These are phyloP conservation scores for Eurytoma adleriae DNA, from an alignment of 2,888 invertebrate genomes.

Conservation along the genomic window DNA sequence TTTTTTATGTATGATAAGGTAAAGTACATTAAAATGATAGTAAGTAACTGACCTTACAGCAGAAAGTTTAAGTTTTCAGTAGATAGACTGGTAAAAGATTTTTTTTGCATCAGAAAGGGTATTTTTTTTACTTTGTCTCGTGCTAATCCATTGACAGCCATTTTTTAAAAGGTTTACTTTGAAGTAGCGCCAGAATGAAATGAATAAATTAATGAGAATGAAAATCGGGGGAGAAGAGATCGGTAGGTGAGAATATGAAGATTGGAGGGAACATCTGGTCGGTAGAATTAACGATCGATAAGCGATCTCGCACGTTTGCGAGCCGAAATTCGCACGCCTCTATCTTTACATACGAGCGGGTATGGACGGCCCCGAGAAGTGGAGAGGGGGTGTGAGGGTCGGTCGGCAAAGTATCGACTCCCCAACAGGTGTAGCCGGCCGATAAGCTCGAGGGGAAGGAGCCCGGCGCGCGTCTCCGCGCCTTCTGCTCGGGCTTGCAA, in stretches of 20 bases:
- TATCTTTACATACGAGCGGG: not conserved
- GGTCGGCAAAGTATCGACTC: constrained; percentile 49
- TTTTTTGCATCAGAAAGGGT: not conserved
- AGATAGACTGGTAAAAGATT: too few relatives aligned
- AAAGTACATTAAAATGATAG: too few relatives aligned
- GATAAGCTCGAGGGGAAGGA: constrained; percentile 40
- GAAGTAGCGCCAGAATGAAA: too few relatives aligned
- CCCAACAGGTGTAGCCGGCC: constrained; percentile 52
- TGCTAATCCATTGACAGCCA: not conserved
- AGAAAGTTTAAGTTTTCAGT: too few relatives aligned
- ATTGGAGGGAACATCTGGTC: constrained; percentile 3
- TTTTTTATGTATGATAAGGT: too few relatives aligned
- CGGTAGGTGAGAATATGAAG: not conserved
- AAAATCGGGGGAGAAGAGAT: not conserved
- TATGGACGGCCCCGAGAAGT: not conserved
- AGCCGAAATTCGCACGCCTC: not conserved
- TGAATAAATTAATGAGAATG: too few relatives aligned
- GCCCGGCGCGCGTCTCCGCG: not conserved
- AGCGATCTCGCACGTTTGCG: constrained; percentile 15
- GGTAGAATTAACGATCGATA: constrained; percentile 43
- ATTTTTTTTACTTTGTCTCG: not conserved
- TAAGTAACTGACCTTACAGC: too few relatives aligned
- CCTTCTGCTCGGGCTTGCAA: constrained; percentile 1
- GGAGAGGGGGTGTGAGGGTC: not conserved
- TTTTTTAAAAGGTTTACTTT: not conserved